Evolutionary conservation across 2,888 invertebrate genomes (phyloP).

Genomic region (Leucophora obtusa): DNA sequence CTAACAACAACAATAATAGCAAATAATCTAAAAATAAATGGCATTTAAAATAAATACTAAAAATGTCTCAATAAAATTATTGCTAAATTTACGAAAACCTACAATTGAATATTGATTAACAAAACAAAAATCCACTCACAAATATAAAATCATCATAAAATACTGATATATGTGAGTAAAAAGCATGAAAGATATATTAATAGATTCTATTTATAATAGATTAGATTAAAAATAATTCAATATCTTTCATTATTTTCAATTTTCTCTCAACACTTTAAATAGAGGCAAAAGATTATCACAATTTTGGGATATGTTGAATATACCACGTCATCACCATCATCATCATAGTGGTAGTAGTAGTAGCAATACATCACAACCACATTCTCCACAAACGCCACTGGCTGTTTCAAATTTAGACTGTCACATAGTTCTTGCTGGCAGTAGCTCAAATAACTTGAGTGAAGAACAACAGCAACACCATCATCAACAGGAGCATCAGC

Average conservation of each 20-base stretch:
- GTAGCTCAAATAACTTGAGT: too few species aligned
- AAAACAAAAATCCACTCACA: not conserved
- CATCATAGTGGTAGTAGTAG: slow-evolving; percentile 50
- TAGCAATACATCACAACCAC: slow-evolving; percentile 56
- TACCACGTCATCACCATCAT: slow-evolving; percentile 61
- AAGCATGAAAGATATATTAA: not conserved
- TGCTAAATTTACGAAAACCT: not conserved
- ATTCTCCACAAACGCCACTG: slow-evolving; percentile 55
- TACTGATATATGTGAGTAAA: not conserved
- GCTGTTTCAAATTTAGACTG: slow-evolving; percentile 24
- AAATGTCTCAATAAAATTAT: not conserved
- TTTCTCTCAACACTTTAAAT: not conserved
- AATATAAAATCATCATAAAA: not conserved
- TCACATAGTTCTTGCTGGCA: too few species aligned
- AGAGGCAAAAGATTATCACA: slow-evolving; percentile 64
- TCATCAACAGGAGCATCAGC: slow-evolving; percentile 29
- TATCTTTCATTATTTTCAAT: slow-evolving; percentile 19
- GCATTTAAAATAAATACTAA: not conserved
- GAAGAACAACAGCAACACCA: too few species aligned
- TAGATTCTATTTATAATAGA: not conserved
- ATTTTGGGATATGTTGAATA: slow-evolving; percentile 69
- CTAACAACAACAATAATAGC: not conserved
- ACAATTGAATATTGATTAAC: not conserved
- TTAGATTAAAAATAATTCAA: not conserved
- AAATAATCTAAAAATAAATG: not conserved